A percentile compares a stretch with the other conserved stretches of the same genome.
These are phyloP conservation scores for Drosophila sulfurigaster DNA, from an alignment of 1,140 invertebrate species.

Conservation along the genomic window DNA sequence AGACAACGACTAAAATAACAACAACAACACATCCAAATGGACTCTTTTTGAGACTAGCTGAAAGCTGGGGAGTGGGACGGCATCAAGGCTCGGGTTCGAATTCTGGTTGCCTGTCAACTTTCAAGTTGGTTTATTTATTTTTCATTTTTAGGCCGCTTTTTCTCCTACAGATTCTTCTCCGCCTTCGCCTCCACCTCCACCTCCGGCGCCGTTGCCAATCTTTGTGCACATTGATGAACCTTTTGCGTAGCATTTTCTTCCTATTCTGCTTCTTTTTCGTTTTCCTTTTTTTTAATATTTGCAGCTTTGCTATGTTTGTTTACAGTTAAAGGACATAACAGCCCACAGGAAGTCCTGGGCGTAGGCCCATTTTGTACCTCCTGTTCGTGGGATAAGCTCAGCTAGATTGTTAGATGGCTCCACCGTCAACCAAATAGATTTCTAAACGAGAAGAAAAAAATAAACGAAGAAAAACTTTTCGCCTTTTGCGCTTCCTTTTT, in stretches of 20 bases:
- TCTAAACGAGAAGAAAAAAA: constrained; percentile 26
- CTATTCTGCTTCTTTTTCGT: background rate
- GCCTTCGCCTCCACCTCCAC: too few species aligned
- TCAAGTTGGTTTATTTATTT: constrained; percentile 70
- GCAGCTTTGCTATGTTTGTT: constrained; percentile 59
- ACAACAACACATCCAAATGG: constrained; percentile 37
- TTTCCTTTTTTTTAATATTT: constrained; percentile 49
- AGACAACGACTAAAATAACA: constrained; percentile 55
- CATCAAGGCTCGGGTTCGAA: constrained; percentile 26
- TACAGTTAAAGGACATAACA: constrained; percentile 56
- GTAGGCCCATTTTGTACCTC: constrained; percentile 41
- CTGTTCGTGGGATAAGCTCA: constrained; percentile 43
- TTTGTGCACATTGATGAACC: constrained; percentile 61
- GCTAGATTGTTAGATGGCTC: constrained; percentile 20
- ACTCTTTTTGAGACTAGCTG: constrained; percentile 25
- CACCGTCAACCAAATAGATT: constrained; percentile 41
- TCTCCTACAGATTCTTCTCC: background rate
- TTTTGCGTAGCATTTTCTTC: constrained; percentile 38
- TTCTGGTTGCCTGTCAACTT: constrained; percentile 60
- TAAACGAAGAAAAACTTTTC: constrained; percentile 35
- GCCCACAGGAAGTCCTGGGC: constrained; percentile 45
- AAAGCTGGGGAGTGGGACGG: background rate
- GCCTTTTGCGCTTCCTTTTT: constrained; percentile 43
- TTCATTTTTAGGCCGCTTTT: constrained; percentile 48
- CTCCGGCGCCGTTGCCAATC: constrained; percentile 3